Evolutionary conservation across 2,888 invertebrate species (phyloP).

Genomic region (Thereva unica): DNA sequence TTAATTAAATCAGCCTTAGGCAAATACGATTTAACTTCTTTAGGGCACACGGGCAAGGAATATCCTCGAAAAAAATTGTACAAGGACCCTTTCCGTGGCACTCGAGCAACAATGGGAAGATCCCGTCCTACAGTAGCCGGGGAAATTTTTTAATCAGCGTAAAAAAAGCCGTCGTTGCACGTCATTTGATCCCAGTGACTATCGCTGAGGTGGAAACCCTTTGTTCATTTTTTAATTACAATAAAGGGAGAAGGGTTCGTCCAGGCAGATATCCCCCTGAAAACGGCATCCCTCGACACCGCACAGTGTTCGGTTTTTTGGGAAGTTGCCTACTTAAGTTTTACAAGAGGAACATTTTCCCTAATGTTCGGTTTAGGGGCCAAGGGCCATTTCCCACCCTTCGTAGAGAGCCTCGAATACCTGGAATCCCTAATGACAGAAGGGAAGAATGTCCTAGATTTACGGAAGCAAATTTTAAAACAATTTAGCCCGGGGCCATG

Average conservation of each 20-base stretch:
- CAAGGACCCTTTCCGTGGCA: slow-evolving; percentile 17
- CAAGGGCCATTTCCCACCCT: neutral
- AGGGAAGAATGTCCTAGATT: slow-evolving; percentile 10
- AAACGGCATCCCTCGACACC: slow-evolving; percentile 1
- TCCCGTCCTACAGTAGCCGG: neutral
- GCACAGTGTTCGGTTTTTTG: neutral
- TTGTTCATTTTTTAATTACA: slow-evolving; percentile 25
- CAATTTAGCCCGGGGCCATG: slow-evolving; percentile 25
- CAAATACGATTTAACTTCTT: slow-evolving; percentile 24
- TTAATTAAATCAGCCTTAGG: slow-evolving; percentile 28
- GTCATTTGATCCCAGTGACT: slow-evolving; percentile 18
- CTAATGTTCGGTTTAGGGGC: neutral
- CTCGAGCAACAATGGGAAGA: slow-evolving; percentile 23
- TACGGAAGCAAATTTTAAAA: slow-evolving; percentile 23
- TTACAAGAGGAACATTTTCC: neutral
- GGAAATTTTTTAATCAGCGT: slow-evolving; percentile 18
- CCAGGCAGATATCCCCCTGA: neutral
- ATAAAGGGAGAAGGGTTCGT: slow-evolving; percentile 2
- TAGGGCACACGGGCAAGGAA: neutral
- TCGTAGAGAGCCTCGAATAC: neutral
- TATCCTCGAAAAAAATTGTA: neutral
- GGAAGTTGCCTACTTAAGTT: slow-evolving; percentile 7
- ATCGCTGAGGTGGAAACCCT: slow-evolving; percentile 1
- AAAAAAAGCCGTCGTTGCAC: slow-evolving; percentile 2
- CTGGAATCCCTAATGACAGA: slow-evolving; percentile 1